Base-by-base conservation (phyloP, 2,888 invertebrate genomes). In the Melanostoma scalare region DNA sequence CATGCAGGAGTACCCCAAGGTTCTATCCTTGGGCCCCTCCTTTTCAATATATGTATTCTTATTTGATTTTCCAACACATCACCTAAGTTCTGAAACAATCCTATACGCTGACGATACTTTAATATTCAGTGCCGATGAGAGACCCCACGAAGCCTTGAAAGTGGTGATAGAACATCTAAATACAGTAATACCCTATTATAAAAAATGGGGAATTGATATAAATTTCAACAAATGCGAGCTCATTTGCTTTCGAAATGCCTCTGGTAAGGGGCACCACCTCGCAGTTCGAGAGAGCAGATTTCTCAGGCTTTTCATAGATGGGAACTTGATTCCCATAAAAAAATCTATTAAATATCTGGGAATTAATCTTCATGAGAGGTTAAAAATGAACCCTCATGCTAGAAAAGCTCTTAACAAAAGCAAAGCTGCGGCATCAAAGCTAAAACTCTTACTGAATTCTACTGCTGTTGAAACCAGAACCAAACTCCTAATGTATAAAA, bases 401-500 rank as follows among this genome's bases (percentile, higher is more conserved):
- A 44, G 44, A 10, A 31, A 33, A 5, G n/a, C 33, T 9, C 31
- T 60, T 20, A 36, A 44, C n/a, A 61, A 35, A 6, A 33, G 60
- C 35, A 61, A 61, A 10, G 33, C 60, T n/a, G 60, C 35, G 3
- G n/a, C 35, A 10, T 35, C 60, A 9, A 61, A 61, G 33, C 46
- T 60, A 5, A 60, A 46, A 6, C 8, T 46, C 9, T 4, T 46
- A 9, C n/a, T 60, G 2, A 60, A 60, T 10, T 44, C 58, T 20
- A 9, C 10, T 8, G 42, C 40, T 8, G 40, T 58, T 30, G 42
- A 58, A 40, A 9, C 30, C 3, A 60, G 33, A 44, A 60, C 44
- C 2, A 60, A 60, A 31, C 58, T 58, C 2, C 8, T 58, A 44
- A 35, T 61, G 36, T 61, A 46, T n/a, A 61, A 61, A 46, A 46